phyloP scores from a whole-genome alignment of 2,113 vertebrate species.

The Anolis carolinensis region DNA sequence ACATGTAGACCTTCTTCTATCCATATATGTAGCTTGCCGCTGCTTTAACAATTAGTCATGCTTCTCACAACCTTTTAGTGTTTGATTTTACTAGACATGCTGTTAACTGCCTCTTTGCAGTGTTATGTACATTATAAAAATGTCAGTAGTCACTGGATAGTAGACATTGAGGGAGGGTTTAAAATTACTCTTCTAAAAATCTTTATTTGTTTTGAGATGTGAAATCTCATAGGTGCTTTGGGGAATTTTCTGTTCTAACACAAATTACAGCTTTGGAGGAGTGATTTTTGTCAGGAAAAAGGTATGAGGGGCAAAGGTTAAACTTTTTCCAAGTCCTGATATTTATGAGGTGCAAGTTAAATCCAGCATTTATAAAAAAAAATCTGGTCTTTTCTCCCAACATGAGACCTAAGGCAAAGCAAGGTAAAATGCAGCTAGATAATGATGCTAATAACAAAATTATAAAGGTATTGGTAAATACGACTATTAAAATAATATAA shows the following conservation, averaged over 20 bases:
- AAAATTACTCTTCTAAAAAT: not conserved
- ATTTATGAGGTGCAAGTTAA: too few species aligned
- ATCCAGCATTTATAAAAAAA: too few species aligned
- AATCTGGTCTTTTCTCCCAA: too few species aligned
- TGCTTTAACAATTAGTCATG: not conserved
- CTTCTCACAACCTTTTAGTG: not conserved
- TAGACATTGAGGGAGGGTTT: not conserved
- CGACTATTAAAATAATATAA: too few species aligned
- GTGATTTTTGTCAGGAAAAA: not conserved
- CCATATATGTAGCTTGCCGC: not conserved
- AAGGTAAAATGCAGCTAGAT: too few species aligned
- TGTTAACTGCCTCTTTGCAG: not conserved
- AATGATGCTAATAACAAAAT: too few species aligned
- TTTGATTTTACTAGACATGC: not conserved
- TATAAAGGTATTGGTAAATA: too few species aligned
- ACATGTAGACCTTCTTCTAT: not conserved
- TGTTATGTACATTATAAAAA: too few species aligned
- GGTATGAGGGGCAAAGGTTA: too few species aligned
- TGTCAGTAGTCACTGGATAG: not conserved
- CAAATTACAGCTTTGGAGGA: not conserved
- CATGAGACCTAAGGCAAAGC: too few species aligned
- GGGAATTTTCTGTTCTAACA: not conserved
- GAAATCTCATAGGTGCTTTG: not conserved
- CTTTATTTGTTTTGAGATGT: not conserved
- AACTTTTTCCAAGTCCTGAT: too few species aligned